Evolutionary conservation across 2,888 invertebrate species (phyloP).

Genomic region (Cantharis nigra): DNA sequence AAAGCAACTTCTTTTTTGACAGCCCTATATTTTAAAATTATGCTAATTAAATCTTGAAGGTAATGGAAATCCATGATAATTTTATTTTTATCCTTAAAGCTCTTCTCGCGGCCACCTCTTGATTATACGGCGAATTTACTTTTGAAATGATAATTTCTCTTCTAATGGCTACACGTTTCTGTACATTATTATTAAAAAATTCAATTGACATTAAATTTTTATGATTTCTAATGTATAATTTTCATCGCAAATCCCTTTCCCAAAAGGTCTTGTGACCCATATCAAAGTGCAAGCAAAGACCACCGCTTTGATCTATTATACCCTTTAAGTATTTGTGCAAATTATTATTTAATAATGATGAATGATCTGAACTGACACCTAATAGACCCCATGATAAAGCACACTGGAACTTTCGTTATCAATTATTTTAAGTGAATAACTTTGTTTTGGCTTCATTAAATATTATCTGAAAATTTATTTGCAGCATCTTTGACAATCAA

Average conservation of each 20-base stretch:
- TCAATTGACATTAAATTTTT: background rate
- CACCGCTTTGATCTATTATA: background rate
- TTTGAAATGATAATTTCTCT: background rate
- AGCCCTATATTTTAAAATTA: background rate
- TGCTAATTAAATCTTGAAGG: background rate
- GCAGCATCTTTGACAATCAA: conserved; percentile 61
- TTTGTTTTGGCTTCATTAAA: background rate
- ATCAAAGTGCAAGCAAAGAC: background rate
- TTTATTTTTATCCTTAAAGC: background rate
- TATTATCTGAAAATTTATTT: conserved; percentile 32
- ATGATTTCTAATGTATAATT: background rate
- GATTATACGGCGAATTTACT: background rate
- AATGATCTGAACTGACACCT: background rate
- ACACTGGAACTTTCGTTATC: background rate
- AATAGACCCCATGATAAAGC: background rate
- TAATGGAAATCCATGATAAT: background rate
- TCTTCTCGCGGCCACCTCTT: background rate
- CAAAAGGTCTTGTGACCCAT: background rate
- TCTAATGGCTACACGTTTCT: background rate
- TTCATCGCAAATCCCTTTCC: background rate
- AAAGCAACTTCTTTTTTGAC: background rate
- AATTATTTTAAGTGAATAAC: background rate
- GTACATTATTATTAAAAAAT: background rate
- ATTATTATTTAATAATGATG: background rate
- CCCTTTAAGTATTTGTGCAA: background rate